Conservation (phyloP, 2,797 vertebrate genomes). For the Argentina silus region DNA sequence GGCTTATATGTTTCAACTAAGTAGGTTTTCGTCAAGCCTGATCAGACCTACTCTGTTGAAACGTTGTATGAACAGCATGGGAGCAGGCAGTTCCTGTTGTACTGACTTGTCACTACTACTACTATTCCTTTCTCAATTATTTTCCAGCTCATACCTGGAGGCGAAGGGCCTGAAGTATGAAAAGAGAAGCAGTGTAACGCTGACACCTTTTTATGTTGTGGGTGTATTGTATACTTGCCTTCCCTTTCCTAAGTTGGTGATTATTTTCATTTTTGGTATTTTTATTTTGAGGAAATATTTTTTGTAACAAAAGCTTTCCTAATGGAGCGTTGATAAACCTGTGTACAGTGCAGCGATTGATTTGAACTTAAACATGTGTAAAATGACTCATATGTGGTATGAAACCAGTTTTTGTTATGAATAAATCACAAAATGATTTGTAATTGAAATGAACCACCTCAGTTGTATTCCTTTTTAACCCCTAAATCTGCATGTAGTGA, state of each 20-base stretch:
- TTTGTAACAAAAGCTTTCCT: constrained; percentile 35
- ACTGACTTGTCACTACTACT: neutral
- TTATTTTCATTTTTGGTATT: constrained; percentile 16
- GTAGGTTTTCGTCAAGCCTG: too few species aligned
- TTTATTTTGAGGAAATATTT: constrained; percentile 42
- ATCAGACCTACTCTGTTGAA: too few species aligned
- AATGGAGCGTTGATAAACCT: constrained; percentile 3
- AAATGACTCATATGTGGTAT: neutral
- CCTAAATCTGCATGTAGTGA: neutral
- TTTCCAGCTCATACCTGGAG: constrained; percentile 92
- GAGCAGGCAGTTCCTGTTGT: too few species aligned
- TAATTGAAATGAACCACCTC: neutral
- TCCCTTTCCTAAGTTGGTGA: constrained; percentile 32
- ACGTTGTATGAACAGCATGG: too few species aligned
- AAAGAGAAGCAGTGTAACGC: constrained; percentile 12
- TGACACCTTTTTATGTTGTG: constrained; percentile 23
- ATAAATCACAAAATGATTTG: constrained; percentile 47
- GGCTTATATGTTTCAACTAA: too few species aligned
- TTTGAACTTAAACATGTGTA: constrained; percentile 1
- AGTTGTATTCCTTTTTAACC: neutral
- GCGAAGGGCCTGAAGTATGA: constrained; percentile 97
- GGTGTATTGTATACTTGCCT: constrained; percentile 21
- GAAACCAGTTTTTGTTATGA: constrained; percentile 52
- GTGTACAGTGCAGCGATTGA: constrained; percentile 7
- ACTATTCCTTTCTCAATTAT: constrained; percentile 14